Percentiles rank a stretch among this genome's conserved stretches.
Conservation (phyloP, 2,888 invertebrate genomes). For the Euplexia lucipara region DNA sequence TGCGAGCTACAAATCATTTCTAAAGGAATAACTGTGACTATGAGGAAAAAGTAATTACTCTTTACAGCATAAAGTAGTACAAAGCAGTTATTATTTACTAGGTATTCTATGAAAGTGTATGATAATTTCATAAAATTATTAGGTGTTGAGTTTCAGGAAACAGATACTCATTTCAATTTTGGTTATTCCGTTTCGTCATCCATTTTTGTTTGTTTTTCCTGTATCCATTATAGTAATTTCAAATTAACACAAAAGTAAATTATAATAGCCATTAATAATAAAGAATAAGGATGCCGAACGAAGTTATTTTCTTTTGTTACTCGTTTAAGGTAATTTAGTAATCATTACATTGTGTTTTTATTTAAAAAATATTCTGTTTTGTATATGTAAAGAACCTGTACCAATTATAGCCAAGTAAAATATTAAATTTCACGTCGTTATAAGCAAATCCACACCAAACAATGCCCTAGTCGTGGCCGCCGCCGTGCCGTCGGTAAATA, state of each 20-base stretch:
- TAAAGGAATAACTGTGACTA: conserved; percentile 57
- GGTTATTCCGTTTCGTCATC: neutral
- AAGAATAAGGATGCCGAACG: neutral
- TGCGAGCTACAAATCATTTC: conserved; percentile 60
- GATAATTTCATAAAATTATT: conserved; percentile 23
- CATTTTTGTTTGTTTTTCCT: conserved; percentile 4
- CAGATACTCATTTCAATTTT: conserved; percentile 9
- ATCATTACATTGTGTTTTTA: neutral
- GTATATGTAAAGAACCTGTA: no score
- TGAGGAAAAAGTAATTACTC: conserved; percentile 47
- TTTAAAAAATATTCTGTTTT: neutral
- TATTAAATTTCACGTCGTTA: neutral
- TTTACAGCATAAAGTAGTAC: conserved; percentile 20
- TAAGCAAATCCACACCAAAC: conserved; percentile 3
- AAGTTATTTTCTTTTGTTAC: conserved; percentile 7
- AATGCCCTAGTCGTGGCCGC: conserved; percentile 25
- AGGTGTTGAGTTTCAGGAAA: conserved; percentile 33
- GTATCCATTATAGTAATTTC: conserved; percentile 1
- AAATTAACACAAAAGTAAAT: neutral
- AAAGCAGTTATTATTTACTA: conserved; percentile 19
- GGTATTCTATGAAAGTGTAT: conserved; percentile 15
- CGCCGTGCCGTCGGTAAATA: conserved; percentile 58
- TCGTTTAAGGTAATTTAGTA: neutral
- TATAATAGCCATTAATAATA: conserved; percentile 1
- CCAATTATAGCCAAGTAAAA: neutral